phyloP scores from a whole-genome alignment of 2,113 vertebrate genomes.

The Clarias macrocephalus region DNA sequence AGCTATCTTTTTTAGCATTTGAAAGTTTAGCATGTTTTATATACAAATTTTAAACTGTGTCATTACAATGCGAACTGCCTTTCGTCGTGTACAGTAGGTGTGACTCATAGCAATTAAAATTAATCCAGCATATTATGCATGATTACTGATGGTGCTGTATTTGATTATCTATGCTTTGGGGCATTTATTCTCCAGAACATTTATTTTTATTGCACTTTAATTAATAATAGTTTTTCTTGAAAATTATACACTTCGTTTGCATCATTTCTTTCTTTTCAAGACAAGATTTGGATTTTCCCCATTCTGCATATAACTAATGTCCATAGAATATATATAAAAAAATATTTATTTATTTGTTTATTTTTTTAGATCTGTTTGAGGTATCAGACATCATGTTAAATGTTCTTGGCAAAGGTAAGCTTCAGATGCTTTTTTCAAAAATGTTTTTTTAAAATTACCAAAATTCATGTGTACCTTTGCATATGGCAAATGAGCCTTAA shows the following conservation, averaged over 20 bases:
- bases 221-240: neutral
- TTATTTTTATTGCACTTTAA: neutral
- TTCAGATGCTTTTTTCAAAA: no score
- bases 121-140: neutral
- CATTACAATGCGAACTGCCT: neutral
- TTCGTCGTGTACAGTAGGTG: neutral
- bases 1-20: neutral
- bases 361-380: neutral
- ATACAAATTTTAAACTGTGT: neutral
- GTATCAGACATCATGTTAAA: neutral
- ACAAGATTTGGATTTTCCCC: neutral
- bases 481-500: no score
- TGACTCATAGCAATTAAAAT: neutral
- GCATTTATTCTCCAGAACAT: neutral
- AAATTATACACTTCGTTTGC: neutral
- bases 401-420: no score
- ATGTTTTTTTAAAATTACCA: no score
- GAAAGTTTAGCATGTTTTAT: neutral
- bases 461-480: no score
- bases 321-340: no score
- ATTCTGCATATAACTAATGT: neutral
- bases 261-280: neutral
- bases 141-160: neutral
- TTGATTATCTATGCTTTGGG: neutral
- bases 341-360: neutral